Conservation (phyloP, 2,797 vertebrate species). For the Cirrhinus molitorella region DNA sequence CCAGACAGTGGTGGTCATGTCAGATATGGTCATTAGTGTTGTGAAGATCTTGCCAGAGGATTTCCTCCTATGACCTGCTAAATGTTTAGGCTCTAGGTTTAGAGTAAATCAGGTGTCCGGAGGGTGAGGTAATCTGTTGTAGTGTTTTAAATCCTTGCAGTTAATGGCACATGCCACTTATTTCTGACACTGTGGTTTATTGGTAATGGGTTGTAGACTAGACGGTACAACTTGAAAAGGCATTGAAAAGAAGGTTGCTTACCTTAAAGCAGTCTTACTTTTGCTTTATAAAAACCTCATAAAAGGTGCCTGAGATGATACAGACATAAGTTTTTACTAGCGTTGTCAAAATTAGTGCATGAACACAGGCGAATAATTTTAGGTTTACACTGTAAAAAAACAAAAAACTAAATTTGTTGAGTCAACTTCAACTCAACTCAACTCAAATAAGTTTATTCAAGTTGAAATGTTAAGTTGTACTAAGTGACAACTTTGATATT, state of each 20-base stretch:
- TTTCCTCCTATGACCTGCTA: slow-evolving; percentile 49
- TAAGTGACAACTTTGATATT: too few species aligned
- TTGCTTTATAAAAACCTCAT: too few species aligned
- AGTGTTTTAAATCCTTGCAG: neutral
- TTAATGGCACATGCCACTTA: slow-evolving; percentile 21
- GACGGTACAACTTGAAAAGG: slow-evolving; percentile 2
- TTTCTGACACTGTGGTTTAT: slow-evolving; percentile 28
- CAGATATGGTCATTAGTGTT: slow-evolving; percentile 66
- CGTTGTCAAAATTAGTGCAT: too few species aligned
- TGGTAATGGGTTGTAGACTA: neutral
- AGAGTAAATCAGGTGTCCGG: slow-evolving; percentile 29
- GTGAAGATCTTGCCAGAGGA: slow-evolving; percentile 46
- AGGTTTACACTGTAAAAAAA: too few species aligned
- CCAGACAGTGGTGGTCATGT: slow-evolving; percentile 66
- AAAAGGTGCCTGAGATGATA: too few species aligned
- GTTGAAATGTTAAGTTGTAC: too few species aligned
- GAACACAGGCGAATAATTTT: too few species aligned
- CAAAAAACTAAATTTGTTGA: too few species aligned
- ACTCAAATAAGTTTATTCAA: too few species aligned
- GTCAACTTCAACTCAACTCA: too few species aligned
- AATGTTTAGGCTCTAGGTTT: slow-evolving; percentile 44
- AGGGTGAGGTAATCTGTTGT: slow-evolving; percentile 4
- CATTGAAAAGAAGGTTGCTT: neutral
- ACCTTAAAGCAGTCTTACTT: neutral
- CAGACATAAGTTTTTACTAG: too few species aligned